A percentile compares a stretch with the other conserved stretches of the same genome.
Conservation (phyloP, 2,797 vertebrate species). For the Microtus agrestis region DNA sequence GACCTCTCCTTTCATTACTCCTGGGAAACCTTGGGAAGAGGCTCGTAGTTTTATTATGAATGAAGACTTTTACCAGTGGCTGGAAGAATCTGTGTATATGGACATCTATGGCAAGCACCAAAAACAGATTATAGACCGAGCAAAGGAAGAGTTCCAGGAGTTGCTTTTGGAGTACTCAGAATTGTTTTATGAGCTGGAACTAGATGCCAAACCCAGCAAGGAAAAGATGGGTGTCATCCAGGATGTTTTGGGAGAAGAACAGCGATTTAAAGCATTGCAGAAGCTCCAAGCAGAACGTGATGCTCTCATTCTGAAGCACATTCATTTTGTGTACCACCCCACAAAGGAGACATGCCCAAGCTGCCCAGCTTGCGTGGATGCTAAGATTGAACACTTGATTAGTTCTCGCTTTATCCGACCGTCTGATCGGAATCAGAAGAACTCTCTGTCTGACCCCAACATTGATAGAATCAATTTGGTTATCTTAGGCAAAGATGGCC, state of each 20-base stretch:
- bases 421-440: slow-evolving; percentile 91
- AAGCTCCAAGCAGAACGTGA: slow-evolving; percentile 98
- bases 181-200: slow-evolving; percentile 97
- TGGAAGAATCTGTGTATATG: slow-evolving; percentile 94
- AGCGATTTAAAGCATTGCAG: slow-evolving; percentile 96
- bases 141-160: slow-evolving; percentile 99
- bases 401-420: slow-evolving; percentile 91
- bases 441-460: slow-evolving; percentile 86
- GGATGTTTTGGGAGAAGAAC: slow-evolving; percentile 96
- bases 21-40: slow-evolving; percentile 98
- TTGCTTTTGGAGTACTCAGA: slow-evolving; percentile 98
- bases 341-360: slow-evolving; percentile 98
- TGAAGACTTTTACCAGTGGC: slow-evolving; percentile 96
- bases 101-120: slow-evolving; percentile 98
- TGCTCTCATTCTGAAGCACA: slow-evolving; percentile 97
- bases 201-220: slow-evolving; percentile 99
- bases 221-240: slow-evolving; percentile 99
- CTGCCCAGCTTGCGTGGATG: slow-evolving; percentile 94
- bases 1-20: slow-evolving; percentile 95
- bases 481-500: slow-evolving; percentile 97
- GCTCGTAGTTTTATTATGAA: slow-evolving; percentile 99
- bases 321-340: slow-evolving; percentile 99
- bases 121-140: slow-evolving; percentile 96
- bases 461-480: slow-evolving; percentile 96
- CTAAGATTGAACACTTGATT: slow-evolving; percentile 94